Evolutionary conservation across 2,888 invertebrate genomes (phyloP), one percentile per base, ranked within the genome.

Genomic region (Plusia festucae): DNA sequence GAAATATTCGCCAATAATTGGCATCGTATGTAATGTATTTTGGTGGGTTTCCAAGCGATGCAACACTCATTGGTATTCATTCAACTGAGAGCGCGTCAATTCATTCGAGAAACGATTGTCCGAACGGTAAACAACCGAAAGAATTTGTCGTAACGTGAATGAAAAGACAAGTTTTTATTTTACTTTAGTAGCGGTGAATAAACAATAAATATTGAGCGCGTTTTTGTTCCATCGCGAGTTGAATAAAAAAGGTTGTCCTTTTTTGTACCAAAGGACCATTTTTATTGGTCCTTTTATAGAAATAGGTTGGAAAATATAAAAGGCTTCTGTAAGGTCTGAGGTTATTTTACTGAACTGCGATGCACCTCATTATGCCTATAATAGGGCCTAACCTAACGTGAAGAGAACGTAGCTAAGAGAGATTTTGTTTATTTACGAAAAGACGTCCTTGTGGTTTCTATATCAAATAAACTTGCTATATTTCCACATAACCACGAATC

Each of bases 41-140:
- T 77, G 78, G 77, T 72, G 52, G 40, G 52, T 52, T 58, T 77
- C 77, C 77, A 77, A 77, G 60, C 30, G 64, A 72, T 65, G 77
- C 69, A 69, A 60, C 53, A 57, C 40, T 44, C 55, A 79, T 79
- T 76, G 60, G 68, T 77, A 77, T 79, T 65, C 73, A 52, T 18
- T 49, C 22, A 40, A 53, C 56, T 30, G 34, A 44, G 51, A 60
- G 15, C n/a, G 13, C 24, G 59, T 67, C 59, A 77, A 59, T 77
- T 60, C 62, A 57, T 62, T 54, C 27, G 56, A 51, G 27, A 46
- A 67, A 51, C 62, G 53, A 69, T 65, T 74, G 58, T 55, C 60
- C 24, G 7, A 61, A 78, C 78, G 63, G 65, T 74, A 70, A 78
- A 65, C 16, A n/a, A 18, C 22, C 22, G 22, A 60, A 77, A 77